Evolutionary conservation across 2,113 vertebrate species (phyloP).

Genomic region (Eudyptes chrysolophus): DNA sequence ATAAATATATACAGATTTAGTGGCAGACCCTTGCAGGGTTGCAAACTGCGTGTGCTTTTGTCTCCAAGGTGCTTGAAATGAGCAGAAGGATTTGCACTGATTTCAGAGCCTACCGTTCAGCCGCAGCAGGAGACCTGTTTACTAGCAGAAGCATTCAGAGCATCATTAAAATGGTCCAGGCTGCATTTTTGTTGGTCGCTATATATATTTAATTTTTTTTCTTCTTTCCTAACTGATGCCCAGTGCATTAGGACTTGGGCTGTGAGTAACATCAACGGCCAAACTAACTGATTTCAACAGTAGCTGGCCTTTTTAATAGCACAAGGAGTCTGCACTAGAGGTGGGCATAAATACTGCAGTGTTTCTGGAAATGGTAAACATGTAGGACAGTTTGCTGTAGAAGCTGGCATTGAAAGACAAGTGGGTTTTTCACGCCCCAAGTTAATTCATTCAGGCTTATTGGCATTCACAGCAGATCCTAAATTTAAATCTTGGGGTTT

Average conservation of each 20-base stretch:
- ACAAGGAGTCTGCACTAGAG: neutral
- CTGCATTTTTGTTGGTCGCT: neutral
- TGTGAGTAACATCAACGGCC: neutral
- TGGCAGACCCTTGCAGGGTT: neutral
- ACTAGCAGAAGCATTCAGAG: neutral
- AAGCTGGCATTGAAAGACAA: neutral
- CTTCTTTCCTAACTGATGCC: neutral
- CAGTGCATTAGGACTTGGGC: neutral
- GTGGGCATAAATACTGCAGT: constrained; percentile 18
- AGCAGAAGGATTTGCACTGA: neutral
- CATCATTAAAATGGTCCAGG: neutral
- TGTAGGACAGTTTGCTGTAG: neutral
- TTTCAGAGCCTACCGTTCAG: neutral
- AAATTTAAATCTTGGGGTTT: neutral
- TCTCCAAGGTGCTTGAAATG: neutral
- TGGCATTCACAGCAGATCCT: neutral
- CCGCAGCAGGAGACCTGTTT: neutral
- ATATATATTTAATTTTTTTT: accelerated
- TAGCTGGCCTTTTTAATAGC: neutral
- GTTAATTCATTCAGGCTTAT: neutral
- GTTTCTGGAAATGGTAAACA: neutral
- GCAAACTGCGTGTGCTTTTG: neutral
- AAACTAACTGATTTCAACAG: accelerated
- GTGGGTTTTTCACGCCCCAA: neutral
- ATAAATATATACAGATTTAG: accelerated